Percentiles rank a stretch among this genome's conserved stretches.
Evolutionary conservation across 1,140 invertebrate species (phyloP).

Genomic region (Hyles euphorbiae): DNA sequence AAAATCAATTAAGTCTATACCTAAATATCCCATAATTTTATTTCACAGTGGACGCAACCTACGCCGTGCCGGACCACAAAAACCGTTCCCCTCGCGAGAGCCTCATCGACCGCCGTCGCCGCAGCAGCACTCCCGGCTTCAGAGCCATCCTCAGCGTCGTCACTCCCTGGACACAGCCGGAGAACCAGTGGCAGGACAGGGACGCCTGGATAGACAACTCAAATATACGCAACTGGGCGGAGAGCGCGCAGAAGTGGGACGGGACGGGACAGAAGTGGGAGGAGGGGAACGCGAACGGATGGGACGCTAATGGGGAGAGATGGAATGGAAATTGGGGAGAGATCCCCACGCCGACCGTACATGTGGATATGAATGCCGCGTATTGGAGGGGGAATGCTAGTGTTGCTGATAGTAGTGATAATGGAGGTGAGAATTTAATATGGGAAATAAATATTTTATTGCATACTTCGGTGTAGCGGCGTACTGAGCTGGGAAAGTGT

Average conservation of each 20-base stretch:
- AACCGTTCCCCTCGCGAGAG: slow-evolving; percentile 52
- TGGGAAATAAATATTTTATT: too few species aligned
- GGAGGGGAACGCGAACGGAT: slow-evolving; percentile 35
- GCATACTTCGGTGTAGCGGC: too few species aligned
- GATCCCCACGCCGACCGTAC: slow-evolving; percentile 56
- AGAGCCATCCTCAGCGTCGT: slow-evolving; percentile 25
- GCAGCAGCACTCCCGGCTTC: slow-evolving; percentile 53
- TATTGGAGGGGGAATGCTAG: slow-evolving; percentile 75
- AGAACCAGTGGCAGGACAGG: slow-evolving; percentile 46
- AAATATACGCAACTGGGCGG: slow-evolving; percentile 56
- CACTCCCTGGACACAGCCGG: slow-evolving; percentile 22
- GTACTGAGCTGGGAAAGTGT: too few species aligned
- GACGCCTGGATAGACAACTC: slow-evolving; percentile 64
- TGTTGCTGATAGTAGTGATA: slow-evolving; percentile 77
- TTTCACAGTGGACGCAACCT: slow-evolving; percentile 50
- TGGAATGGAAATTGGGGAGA: slow-evolving; percentile 61
- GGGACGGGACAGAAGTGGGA: slow-evolving; percentile 36
- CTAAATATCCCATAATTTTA: not conserved
- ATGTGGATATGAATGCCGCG: slow-evolving; percentile 60
- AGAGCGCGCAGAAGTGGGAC: slow-evolving; percentile 52
- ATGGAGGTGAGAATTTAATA: slow-evolving; percentile 45
- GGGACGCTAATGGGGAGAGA: slow-evolving; percentile 47
- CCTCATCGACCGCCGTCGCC: slow-evolving; percentile 50
- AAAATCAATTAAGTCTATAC: too few species aligned
- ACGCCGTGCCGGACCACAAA: slow-evolving; percentile 62